Evolutionary conservation across 64 coral and sea anemone genomes (phyloP).

Genomic region (Pachyseris speciosa): DNA sequence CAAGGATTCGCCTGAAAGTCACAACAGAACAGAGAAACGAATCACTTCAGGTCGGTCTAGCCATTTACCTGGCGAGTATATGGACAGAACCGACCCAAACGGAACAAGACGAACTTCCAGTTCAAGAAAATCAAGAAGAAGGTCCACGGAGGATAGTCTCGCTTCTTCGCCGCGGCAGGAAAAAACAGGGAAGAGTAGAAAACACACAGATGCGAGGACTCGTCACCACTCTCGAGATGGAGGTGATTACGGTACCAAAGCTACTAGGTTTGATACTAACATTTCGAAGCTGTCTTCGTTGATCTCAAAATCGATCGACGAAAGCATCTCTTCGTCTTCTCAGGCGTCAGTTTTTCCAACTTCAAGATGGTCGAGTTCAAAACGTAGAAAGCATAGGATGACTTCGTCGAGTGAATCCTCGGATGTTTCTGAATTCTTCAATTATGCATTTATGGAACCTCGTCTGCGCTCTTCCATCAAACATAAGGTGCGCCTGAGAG

Average conservation of each 20-base stretch:
- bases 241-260: neutral
- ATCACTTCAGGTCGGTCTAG: neutral
- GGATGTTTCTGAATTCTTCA: conserved; percentile 27
- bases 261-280: neutral
- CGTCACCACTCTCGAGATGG: neutral
- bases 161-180: neutral
- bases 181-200: neutral
- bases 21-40: neutral
- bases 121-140: conserved; percentile 4
- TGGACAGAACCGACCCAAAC: neutral
- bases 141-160: neutral
- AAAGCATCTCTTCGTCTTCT: conserved; percentile 25
- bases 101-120: neutral
- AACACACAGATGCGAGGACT: neutral
- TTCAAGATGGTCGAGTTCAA: neutral
- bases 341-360: neutral
- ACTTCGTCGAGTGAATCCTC: conserved; percentile 15
- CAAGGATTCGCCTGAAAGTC: neutral
- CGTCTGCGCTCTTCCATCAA: conserved; percentile 1
- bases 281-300: conserved; percentile 15
- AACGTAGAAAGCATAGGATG: neutral
- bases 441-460: conserved; percentile 44
- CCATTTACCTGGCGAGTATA: neutral
- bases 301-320: neutral
- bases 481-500: conserved; percentile 4